Conservation (phyloP, 2,797 vertebrate species). For the Meda fulgida region DNA sequence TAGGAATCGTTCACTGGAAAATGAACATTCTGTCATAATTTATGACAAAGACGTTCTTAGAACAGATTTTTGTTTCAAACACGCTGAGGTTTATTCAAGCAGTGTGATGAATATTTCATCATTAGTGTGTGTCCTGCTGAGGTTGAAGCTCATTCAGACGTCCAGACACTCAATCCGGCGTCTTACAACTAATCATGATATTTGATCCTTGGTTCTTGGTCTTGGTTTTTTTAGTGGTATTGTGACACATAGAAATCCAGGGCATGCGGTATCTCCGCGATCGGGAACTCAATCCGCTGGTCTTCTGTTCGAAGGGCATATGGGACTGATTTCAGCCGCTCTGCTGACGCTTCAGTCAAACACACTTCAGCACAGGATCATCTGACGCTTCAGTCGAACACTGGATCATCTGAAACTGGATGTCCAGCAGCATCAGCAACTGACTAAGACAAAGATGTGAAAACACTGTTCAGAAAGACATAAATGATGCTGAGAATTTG, state of each 20-base stretch:
- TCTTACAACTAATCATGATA: background rate
- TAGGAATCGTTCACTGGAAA: background rate
- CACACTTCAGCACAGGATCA: background rate
- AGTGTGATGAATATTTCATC: background rate
- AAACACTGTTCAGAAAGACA: no score
- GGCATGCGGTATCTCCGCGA: background rate
- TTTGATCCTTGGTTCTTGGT: background rate
- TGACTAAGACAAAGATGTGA: no score
- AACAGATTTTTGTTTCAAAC: background rate
- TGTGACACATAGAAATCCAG: background rate
- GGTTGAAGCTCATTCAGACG: background rate
- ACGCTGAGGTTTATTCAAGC: background rate
- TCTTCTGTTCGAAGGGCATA: background rate
- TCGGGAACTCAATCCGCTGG: slow-evolving; percentile 8
- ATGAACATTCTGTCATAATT: background rate
- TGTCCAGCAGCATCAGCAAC: no score
- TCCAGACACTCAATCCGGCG: background rate
- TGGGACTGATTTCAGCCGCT: background rate
- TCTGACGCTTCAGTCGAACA: no score
- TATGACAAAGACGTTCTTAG: background rate
- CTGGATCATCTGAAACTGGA: no score
- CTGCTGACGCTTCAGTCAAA: background rate
- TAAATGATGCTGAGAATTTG: no score
- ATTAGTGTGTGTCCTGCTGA: background rate
- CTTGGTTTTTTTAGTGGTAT: background rate